Conservation (phyloP, 2,797 vertebrate species). For the Rhincodon typus region DNA sequence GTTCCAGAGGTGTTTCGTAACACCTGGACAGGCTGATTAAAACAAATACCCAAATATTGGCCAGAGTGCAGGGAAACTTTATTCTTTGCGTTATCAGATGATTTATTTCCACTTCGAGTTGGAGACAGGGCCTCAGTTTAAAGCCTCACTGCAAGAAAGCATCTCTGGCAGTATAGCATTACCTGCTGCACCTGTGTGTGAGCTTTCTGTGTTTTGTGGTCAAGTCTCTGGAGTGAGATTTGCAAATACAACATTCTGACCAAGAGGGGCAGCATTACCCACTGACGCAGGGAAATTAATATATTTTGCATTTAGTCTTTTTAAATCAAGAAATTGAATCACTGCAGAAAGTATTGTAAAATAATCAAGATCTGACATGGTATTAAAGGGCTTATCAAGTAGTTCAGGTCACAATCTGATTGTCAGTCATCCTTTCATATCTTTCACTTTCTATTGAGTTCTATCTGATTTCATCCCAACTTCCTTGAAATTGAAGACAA, state of each 20-base stretch:
- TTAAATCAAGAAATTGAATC: not conserved
- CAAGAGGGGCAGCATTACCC: not conserved
- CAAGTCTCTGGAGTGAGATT: not conserved
- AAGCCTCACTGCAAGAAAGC: not conserved
- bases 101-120: too few species aligned
- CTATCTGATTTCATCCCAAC: not conserved
- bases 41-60: not conserved
- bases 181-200: too few species aligned
- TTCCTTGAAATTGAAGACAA: not conserved
- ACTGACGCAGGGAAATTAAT: not conserved
- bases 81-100: too few species aligned
- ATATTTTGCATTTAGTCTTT: not conserved
- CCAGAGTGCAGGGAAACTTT: not conserved
- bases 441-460: not conserved
- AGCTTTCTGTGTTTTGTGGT: too few species aligned
- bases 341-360: not conserved
- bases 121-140: not conserved
- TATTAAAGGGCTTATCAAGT: not conserved
- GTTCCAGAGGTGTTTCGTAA: too few species aligned
- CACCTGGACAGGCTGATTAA: too few species aligned
- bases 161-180: not conserved
- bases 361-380: not conserved
- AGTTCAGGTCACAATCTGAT: not conserved
- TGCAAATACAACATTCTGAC: not conserved
- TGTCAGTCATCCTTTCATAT: not conserved